A percentile compares a stretch with the other conserved stretches of the same genome.
These are phyloP conservation scores for Cygnus atratus DNA, from an alignment of 2,113 vertebrate species.

Conservation along the genomic window DNA sequence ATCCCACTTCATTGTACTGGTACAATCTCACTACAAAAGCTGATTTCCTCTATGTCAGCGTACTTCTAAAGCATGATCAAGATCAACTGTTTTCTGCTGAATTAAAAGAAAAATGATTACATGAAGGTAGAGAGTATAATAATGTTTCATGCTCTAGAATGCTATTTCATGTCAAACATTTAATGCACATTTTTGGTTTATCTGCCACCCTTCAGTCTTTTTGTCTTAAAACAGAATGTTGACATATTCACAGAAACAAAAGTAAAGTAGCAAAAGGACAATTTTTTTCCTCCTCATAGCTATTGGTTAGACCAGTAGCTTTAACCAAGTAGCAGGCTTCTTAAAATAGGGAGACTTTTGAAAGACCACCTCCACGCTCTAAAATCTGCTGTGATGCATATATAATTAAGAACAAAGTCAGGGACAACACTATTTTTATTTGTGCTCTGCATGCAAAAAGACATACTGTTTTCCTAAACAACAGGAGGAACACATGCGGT, in stretches of 20 bases:
- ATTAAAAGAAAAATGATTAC: background rate
- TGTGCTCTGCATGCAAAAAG: constrained; percentile 10
- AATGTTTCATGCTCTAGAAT: background rate
- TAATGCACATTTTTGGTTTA: background rate
- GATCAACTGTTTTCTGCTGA: background rate
- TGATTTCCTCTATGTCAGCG: background rate
- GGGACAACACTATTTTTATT: background rate
- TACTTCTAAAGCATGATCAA: background rate
- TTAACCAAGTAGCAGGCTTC: background rate
- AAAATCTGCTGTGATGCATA: background rate
- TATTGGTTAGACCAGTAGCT: background rate
- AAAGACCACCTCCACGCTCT: background rate
- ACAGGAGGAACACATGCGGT: constrained; percentile 20
- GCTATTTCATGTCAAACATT: background rate
- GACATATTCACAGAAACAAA: background rate
- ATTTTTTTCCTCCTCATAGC: background rate
- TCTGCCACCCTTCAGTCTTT: background rate
- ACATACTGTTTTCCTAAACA: background rate
- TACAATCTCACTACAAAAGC: background rate
- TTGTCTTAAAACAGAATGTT: background rate
- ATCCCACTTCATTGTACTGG: background rate
- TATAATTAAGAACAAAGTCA: background rate
- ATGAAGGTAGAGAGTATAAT: background rate
- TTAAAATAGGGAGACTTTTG: background rate
- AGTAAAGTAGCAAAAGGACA: background rate